Conservation (phyloP, 2,797 vertebrate genomes). For the Enteromius anoplus region DNA sequence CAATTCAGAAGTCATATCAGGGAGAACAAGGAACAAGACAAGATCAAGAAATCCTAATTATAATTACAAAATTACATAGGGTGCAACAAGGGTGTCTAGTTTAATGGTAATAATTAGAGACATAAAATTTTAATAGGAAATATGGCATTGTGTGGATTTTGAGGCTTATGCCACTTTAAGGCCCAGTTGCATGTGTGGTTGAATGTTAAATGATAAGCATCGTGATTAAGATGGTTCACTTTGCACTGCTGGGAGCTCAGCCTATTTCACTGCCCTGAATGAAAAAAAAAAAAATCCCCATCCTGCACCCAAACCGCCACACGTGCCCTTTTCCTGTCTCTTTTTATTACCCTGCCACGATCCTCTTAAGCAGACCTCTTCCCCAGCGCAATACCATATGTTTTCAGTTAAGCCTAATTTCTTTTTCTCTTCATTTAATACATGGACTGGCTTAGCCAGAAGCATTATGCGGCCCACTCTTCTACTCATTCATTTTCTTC, state of each 20-base stretch:
- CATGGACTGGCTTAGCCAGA: constrained; percentile 87
- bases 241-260: constrained; percentile 59
- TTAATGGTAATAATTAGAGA: constrained; percentile 74
- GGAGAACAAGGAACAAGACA: constrained; percentile 70
- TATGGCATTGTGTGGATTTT: constrained; percentile 64
- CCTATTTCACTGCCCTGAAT: constrained; percentile 60
- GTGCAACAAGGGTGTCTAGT: constrained; percentile 68
- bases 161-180: constrained; percentile 59
- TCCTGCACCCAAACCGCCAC: constrained; percentile 75
- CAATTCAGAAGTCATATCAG: constrained; percentile 71
- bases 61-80: constrained; percentile 76
- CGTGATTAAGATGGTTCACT: constrained; percentile 65
- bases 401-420: constrained; percentile 96
- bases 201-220: constrained; percentile 55
- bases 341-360: constrained; percentile 77
- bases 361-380: constrained; percentile 88
- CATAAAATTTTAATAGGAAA: constrained; percentile 70
- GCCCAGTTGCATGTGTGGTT: constrained; percentile 42
- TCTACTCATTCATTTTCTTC: constrained; percentile 37
- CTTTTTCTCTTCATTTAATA: constrained; percentile 94
- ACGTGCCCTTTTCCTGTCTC: constrained; percentile 78
- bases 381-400: constrained; percentile 92
- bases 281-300: constrained; percentile 65
- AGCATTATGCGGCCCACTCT: constrained; percentile 86
- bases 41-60: constrained; percentile 76